A percentile compares a stretch with the other conserved stretches of the same genome.
Evolutionary conservation across 2,888 invertebrate genomes (phyloP).

Genomic region (Blastobasis lacticolella): DNA sequence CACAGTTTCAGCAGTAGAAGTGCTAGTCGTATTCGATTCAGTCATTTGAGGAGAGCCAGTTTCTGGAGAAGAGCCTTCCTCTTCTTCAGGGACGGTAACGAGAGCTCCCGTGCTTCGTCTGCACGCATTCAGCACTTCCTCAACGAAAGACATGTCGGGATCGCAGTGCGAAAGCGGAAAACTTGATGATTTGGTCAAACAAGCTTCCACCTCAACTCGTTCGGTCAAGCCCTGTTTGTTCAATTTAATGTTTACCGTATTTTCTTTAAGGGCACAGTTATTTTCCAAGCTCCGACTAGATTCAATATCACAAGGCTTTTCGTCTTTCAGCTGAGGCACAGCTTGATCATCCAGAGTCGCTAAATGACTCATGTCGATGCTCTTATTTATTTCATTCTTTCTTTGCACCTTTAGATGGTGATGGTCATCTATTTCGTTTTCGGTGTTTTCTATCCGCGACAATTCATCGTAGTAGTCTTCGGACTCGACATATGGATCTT

Average conservation of each 20-base stretch:
- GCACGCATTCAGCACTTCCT: conserved; percentile 62
- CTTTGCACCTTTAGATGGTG: conserved; percentile 60
- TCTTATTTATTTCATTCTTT: conserved; percentile 66
- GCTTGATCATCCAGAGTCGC: conserved; percentile 35
- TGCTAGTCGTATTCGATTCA: conserved; percentile 78
- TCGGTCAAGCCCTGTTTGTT: conserved; percentile 40
- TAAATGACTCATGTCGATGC: conserved; percentile 41
- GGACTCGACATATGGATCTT: conserved; percentile 63
- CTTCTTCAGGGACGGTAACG: conserved; percentile 77
- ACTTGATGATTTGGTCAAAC: conserved; percentile 53
- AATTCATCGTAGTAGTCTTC: conserved; percentile 55
- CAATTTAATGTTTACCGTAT: conserved; percentile 55
- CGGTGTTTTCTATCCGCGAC: conserved; percentile 49
- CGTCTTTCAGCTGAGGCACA: conserved; percentile 34
- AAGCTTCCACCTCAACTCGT: conserved; percentile 35
- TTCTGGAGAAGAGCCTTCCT: conserved; percentile 72
- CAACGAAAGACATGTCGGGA: conserved; percentile 56
- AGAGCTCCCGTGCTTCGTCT: conserved; percentile 61
- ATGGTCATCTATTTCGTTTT: conserved; percentile 60
- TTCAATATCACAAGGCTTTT: conserved; percentile 44
- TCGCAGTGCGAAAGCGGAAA: conserved; percentile 47
- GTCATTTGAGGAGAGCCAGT: conserved; percentile 75
- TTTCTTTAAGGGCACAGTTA: conserved; percentile 55
- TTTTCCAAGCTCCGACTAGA: conserved; percentile 49
- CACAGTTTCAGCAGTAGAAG: conserved; percentile 82